These are phyloP conservation scores for Saimiri boliviensis DNA, from an alignment of 2,113 vertebrate genomes.

Conservation along the genomic window DNA sequence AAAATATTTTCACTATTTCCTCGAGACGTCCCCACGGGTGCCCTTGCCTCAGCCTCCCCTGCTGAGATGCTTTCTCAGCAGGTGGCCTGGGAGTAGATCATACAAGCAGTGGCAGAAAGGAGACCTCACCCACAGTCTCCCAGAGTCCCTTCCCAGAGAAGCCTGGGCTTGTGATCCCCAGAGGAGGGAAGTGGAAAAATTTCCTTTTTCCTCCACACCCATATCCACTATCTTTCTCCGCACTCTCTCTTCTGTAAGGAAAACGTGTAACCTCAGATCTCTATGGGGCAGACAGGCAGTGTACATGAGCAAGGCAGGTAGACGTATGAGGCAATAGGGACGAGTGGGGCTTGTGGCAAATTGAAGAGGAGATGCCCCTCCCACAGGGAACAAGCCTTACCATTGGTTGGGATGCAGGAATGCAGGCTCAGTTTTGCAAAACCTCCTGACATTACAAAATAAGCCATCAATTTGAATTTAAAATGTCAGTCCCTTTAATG, in stretches of 20 bases:
- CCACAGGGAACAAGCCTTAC: not conserved
- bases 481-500: not conserved
- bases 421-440: not conserved
- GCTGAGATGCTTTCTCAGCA: conserved; percentile 45
- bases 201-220: not conserved
- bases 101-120: not conserved
- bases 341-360: not conserved
- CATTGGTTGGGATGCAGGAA: not conserved
- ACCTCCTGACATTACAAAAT: not conserved
- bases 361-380: not conserved
- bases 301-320: not conserved
- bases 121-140: not conserved
- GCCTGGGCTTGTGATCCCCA: not conserved
- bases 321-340: not conserved
- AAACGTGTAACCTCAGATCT: not conserved
- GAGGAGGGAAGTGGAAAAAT: not conserved
- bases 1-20: conserved; percentile 69
- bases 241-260: not conserved
- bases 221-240: not conserved
- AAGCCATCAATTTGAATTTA: not conserved
- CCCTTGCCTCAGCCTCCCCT: conserved; percentile 70
- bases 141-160: not conserved
- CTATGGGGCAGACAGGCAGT: accelerated
- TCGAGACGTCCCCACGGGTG: not conserved
- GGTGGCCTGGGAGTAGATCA: not conserved